Base-by-base conservation (phyloP, 2,888 invertebrate genomes). In the Caenorhabditis sp. region DNA sequence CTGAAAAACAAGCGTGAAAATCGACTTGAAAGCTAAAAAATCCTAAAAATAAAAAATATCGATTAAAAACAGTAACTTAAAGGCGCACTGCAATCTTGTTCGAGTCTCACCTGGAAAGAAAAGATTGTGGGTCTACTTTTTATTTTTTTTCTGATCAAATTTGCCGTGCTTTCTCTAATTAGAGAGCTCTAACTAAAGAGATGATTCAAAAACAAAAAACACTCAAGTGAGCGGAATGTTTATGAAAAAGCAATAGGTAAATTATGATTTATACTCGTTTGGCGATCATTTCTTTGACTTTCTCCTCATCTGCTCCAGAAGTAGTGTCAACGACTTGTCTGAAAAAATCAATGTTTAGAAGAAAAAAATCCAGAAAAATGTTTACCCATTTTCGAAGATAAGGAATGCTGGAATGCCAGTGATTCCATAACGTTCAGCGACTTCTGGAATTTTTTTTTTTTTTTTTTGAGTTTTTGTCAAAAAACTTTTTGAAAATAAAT, bases 341-440 rank as follows among this genome's bases (percentile, higher is more conserved):
- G 57, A n/a, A 58, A 58, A 58, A 19, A 55, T 23, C 19, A 24
- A 55, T 27, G 6, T 19, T 26, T 24, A 3, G 8, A 31, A 31
- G 55, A 55, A 26, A 55, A 23, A 53, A 23, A 53, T 23, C 8
- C 53, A 19, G 23, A 50, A 50, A 50, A n/a, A n/a, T n/a, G 8
- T 21, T 51, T 51, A 58, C 57, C 57, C 66, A 26, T 63, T 21
- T 27, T 62, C 27, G 23, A 66, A 8, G n/a, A 71, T 27, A 2
- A 66, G 3, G 31, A 71, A 66, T 17, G 62, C 62, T 24, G 71
- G 71, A 59, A 71, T 62, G 12, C 66, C 55, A 23, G 21, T 31
- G 27, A 71, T 14, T 1, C 12, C 17, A 57, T 66, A 71, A n/a
- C 62, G n/a, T n/a, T 60, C 55, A 14, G 26, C 14, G 8, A 53